A percentile compares a stretch with the other conserved stretches of the same genome.
Evolutionary conservation across 2,888 invertebrate genomes (phyloP).

Genomic region (Lithophane semibrunnea): DNA sequence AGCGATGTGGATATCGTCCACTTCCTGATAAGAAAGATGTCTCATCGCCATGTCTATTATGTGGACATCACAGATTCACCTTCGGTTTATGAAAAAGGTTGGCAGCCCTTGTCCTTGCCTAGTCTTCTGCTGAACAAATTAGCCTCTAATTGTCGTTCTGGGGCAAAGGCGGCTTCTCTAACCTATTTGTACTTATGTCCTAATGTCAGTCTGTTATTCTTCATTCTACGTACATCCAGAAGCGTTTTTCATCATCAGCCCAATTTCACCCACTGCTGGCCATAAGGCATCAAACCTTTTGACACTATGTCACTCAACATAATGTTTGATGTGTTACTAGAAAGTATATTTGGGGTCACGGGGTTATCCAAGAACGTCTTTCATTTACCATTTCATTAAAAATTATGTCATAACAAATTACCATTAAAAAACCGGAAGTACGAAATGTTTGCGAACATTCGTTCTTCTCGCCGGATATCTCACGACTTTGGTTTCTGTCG

Average conservation of each 20-base stretch:
- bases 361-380: not conserved
- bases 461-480: conserved; percentile 44
- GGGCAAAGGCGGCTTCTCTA: not conserved
- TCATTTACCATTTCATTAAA: conserved; percentile 9
- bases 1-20: not conserved
- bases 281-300: not conserved
- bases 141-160: not conserved
- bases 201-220: not conserved
- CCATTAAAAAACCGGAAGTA: not conserved
- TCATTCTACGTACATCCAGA: not conserved
- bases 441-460: conserved; percentile 8
- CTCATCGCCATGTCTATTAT: not conserved
- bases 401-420: conserved; percentile 6
- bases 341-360: too few relatives aligned
- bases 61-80: not conserved
- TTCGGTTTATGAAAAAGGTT: not conserved
- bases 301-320: too few relatives aligned
- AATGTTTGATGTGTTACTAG: too few relatives aligned
- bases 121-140: not conserved
- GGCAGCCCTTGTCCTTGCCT: too few relatives aligned
- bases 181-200: not conserved
- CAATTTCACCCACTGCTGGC: too few relatives aligned
- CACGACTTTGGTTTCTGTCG: conserved; percentile 47
- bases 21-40: not conserved
- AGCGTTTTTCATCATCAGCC: not conserved